These are phyloP conservation scores for Pteronura brasiliensis DNA, from an alignment of 2,113 vertebrate species.

Conservation along the genomic window DNA sequence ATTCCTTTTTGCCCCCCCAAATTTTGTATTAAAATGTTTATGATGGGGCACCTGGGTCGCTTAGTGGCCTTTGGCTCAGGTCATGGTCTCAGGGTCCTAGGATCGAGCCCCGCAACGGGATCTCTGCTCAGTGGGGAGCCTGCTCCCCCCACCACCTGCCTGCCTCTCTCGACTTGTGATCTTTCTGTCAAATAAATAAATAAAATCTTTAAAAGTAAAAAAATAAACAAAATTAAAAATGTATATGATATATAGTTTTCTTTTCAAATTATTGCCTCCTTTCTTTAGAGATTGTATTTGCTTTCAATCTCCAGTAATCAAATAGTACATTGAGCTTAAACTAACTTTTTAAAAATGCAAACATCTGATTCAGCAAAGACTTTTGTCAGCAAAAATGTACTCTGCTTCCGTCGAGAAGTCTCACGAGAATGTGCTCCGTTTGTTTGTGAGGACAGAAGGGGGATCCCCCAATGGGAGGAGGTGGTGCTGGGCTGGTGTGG, in stretches of 20 bases:
- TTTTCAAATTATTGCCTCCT: not conserved
- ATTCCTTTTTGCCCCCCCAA: not conserved
- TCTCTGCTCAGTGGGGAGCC: no score
- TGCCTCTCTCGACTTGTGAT: no score
- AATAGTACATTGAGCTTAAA: not conserved
- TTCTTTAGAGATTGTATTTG: not conserved
- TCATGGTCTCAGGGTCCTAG: no score
- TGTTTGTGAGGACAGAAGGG: not conserved
- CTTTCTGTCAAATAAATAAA: no score
- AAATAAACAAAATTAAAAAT: not conserved
- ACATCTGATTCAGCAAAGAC: not conserved
- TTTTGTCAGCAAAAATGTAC: not conserved
- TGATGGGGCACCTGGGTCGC: no score
- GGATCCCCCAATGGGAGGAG: not conserved
- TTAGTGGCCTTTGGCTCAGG: no score
- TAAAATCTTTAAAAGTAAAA: no score
- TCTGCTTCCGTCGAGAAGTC: not conserved
- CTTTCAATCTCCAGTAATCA: not conserved
- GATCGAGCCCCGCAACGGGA: no score
- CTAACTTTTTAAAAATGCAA: not conserved
- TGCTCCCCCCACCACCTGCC: no score
- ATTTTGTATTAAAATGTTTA: not conserved
- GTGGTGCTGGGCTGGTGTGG: not conserved
- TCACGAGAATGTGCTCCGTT: not conserved
- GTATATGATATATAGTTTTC: not conserved